Conservation (phyloP, 1,140 invertebrate genomes). For the Drosophila repleta region DNA sequence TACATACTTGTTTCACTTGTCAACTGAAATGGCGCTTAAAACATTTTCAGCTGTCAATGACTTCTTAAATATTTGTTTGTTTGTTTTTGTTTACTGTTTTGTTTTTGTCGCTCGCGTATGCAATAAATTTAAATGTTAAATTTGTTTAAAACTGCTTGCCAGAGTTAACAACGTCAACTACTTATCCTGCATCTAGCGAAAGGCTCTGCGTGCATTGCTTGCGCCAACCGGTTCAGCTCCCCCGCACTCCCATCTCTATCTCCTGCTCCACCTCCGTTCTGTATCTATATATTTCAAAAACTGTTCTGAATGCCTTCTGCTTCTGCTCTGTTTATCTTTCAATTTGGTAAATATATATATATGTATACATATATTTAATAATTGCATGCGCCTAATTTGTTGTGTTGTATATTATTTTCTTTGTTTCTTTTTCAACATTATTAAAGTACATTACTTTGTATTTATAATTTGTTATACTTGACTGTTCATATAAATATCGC, state of each 20-base stretch:
- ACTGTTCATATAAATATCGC: constrained; percentile 62
- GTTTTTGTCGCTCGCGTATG: constrained; percentile 50
- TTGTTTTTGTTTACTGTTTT: constrained; percentile 29
- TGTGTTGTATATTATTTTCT: constrained; percentile 29
- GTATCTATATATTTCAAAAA: constrained; percentile 25
- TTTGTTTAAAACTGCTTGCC: constrained; percentile 75
- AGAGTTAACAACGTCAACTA: constrained; percentile 76
- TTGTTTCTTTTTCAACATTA: constrained; percentile 67
- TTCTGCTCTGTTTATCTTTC: not conserved
- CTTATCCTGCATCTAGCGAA: constrained; percentile 73
- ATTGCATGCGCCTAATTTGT: constrained; percentile 49
- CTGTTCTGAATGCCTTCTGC: constrained; percentile 31
- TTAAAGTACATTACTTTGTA: constrained; percentile 72
- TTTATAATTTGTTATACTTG: constrained; percentile 69
- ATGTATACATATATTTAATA: constrained; percentile 57
- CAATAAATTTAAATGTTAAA: constrained; percentile 56
- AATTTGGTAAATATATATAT: constrained; percentile 60
- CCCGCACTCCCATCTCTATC: constrained; percentile 23
- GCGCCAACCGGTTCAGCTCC: constrained; percentile 20
- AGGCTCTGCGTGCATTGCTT: constrained; percentile 66
- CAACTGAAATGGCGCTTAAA: constrained; percentile 49
- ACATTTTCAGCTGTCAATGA: constrained; percentile 57
- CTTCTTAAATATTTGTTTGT: constrained; percentile 52
- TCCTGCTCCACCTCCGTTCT: constrained; percentile 5
- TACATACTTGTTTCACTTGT: constrained; percentile 49